Conservation (phyloP, 2,797 vertebrate genomes). For the Gobionotothen gibberifrons region DNA sequence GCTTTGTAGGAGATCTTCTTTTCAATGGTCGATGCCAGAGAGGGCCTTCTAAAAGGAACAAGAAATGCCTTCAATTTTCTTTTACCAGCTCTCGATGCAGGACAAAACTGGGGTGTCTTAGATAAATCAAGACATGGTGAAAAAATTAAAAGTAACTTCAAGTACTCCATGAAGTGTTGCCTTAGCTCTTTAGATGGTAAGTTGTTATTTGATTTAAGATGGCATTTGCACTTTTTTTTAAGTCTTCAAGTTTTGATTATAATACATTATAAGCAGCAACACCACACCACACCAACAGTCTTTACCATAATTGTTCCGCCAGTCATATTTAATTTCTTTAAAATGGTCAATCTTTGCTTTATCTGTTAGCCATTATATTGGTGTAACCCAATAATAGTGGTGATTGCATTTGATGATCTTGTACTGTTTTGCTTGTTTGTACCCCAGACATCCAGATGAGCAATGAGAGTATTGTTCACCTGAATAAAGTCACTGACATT, state of each 20-base stretch:
- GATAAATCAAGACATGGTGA: conserved; percentile 80
- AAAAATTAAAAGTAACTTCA: conserved; percentile 80
- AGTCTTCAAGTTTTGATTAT: background rate
- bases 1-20: conserved; percentile 82
- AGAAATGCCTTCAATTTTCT: conserved; percentile 74
- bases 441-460: conserved; percentile 77
- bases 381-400: background rate
- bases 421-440: conserved; percentile 13
- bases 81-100: conserved; percentile 80
- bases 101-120: conserved; percentile 84
- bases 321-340: background rate
- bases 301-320: conserved; percentile 11
- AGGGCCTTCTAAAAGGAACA: conserved; percentile 81
- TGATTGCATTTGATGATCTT: conserved; percentile 11
- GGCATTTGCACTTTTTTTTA: background rate
- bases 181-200: conserved; percentile 86
- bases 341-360: background rate
- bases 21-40: conserved; percentile 83
- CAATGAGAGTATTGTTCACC: conserved; percentile 80
- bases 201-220: conserved; percentile 18
- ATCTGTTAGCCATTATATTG: background rate
- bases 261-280: background rate
- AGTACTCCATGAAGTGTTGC: conserved; percentile 79
- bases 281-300: background rate
- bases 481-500: conserved; percentile 76